Percentiles rank a stretch among this genome's conserved stretches.
Conservation (phyloP, 2,113 vertebrate species). For the Vimba vimba region DNA sequence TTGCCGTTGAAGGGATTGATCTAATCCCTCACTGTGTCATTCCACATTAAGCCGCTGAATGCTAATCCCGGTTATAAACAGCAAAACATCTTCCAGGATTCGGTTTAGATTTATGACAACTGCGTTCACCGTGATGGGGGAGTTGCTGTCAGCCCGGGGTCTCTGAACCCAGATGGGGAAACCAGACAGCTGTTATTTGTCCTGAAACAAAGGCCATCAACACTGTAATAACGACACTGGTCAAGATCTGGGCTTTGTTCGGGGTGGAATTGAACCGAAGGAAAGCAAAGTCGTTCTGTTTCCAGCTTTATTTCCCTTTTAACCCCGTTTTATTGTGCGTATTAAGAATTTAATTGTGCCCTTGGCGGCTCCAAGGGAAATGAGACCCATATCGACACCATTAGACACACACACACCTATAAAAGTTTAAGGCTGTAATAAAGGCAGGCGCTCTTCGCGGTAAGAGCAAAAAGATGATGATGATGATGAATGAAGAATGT, state of each 20-base stretch:
- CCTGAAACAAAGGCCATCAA: conserved; percentile 20
- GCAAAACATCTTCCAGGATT: conserved; percentile 37
- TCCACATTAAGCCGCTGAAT: neutral
- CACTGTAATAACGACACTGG: neutral
- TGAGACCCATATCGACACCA: conserved; percentile 44
- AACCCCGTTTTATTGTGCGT: conserved; percentile 44
- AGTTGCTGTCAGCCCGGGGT: conserved; percentile 15
- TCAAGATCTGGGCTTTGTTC: neutral
- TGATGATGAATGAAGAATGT: neutral
- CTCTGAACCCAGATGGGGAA: conserved; percentile 7
- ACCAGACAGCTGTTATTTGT: conserved; percentile 21
- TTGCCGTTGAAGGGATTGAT: conserved; percentile 30
- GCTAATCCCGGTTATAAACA: conserved; percentile 47
- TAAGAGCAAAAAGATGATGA: neutral
- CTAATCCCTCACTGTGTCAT: conserved; percentile 30
- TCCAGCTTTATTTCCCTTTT: conserved; percentile 43
- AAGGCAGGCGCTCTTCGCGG: neutral
- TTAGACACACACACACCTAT: conserved; percentile 34
- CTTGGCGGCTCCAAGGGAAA: conserved; percentile 29
- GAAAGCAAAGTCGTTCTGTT: conserved; percentile 19
- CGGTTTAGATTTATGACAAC: conserved; percentile 34
- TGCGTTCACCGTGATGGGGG: neutral
- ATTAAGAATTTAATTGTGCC: conserved; percentile 47
- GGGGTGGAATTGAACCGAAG: neutral
- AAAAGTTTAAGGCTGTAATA: conserved; percentile 40